phyloP scores from a whole-genome alignment of 2,113 vertebrate genomes.

The Rallus limicola region DNA sequence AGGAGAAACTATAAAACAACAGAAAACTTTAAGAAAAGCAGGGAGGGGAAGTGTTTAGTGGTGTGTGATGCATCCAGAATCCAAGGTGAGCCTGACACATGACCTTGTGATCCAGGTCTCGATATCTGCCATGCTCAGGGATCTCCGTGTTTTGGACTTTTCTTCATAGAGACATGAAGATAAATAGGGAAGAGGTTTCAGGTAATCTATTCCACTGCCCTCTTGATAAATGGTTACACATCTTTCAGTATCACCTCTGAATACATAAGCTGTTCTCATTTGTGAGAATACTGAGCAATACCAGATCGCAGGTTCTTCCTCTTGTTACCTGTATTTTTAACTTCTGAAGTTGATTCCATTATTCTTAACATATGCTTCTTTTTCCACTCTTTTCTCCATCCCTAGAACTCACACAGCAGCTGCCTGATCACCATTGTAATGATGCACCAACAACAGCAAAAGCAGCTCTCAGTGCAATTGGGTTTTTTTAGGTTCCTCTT shows the following conservation, averaged over 20 bases:
- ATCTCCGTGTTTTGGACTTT: background rate
- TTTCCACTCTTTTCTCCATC: background rate
- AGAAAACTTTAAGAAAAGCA: background rate
- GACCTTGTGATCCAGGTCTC: background rate
- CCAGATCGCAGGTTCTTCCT: background rate
- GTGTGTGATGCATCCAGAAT: background rate
- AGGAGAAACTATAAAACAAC: background rate
- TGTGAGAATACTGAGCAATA: background rate
- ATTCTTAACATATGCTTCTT: background rate
- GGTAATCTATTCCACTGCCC: background rate
- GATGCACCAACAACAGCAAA: background rate
- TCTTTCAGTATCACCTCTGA: background rate
- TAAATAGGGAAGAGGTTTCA: background rate
- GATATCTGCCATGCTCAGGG: accelerated
- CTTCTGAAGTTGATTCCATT: background rate
- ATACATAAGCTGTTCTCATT: background rate
- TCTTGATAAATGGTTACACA: background rate
- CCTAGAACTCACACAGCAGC: background rate
- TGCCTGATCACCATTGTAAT: background rate
- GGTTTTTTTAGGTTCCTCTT: background rate
- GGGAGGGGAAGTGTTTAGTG: background rate
- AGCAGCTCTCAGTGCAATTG: background rate
- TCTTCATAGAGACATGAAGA: background rate
- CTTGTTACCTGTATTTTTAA: background rate
- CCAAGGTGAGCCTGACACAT: background rate